Conservation (phyloP, 2,113 vertebrate genomes). For the Myotis yumanensis region DNA sequence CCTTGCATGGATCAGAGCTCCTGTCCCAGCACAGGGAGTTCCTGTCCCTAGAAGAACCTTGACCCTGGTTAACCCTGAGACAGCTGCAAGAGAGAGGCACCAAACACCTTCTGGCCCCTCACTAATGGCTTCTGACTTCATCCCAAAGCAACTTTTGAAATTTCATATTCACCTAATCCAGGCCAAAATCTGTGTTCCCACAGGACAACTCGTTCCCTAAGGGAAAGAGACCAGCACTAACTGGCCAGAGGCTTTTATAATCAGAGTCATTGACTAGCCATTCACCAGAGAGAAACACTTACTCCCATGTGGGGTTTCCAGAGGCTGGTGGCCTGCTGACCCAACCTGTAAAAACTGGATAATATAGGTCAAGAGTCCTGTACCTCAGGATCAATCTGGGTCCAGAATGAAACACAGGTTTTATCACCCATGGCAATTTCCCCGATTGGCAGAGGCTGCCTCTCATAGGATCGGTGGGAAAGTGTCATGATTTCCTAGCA, state of each 20-base stretch:
- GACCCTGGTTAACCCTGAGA: not conserved
- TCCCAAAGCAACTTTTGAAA: slow-evolving; percentile 6
- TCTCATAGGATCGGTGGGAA: not conserved
- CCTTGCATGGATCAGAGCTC: not conserved
- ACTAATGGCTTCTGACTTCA: slow-evolving; percentile 7
- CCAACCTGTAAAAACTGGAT: not conserved
- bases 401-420: not conserved
- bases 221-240: not conserved
- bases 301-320: not conserved
- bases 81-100: not conserved
- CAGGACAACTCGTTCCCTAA: not conserved
- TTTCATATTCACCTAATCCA: not conserved
- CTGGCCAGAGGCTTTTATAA: not conserved
- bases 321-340: not conserved
- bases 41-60: not conserved
- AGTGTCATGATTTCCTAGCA: not conserved
- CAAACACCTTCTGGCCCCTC: not conserved
- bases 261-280: not conserved
- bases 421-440: not conserved
- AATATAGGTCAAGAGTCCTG: not conserved
- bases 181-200: not conserved
- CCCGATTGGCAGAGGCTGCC: not conserved
- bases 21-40: not conserved
- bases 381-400: not conserved
- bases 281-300: not conserved